phyloP scores from a whole-genome alignment of 1,140 invertebrate species.

The Propsilocerus akamusi region DNA sequence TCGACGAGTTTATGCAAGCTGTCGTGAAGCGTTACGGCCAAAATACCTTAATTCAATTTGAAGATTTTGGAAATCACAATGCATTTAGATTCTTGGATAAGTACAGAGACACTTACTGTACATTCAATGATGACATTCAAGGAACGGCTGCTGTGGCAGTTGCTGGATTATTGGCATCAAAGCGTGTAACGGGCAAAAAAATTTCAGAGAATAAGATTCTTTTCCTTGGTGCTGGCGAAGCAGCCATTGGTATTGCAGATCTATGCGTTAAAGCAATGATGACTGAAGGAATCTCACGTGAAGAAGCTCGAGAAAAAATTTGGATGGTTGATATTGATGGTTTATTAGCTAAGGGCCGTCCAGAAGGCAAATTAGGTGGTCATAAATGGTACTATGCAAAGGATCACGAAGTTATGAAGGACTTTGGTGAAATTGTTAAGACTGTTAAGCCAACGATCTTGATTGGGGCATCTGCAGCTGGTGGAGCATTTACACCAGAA shows the following conservation, averaged over 20 bases:
- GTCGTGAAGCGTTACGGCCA: slow-evolving; percentile 80
- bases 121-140: slow-evolving; percentile 96
- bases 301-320: slow-evolving; percentile 60
- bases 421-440: slow-evolving; percentile 58
- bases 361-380: slow-evolving; percentile 49
- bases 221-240: slow-evolving; percentile 86
- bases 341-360: slow-evolving; percentile 49
- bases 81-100: slow-evolving; percentile 80
- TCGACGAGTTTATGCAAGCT: slow-evolving; percentile 97
- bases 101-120: slow-evolving; percentile 74
- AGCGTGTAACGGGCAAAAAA: slow-evolving; percentile 56
- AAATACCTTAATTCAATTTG: slow-evolving; percentile 82
- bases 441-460: slow-evolving; percentile 52
- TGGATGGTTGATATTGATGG: slow-evolving; percentile 82
- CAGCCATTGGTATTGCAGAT: slow-evolving; percentile 73
- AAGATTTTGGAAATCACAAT: slow-evolving; percentile 91
- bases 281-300: slow-evolving; percentile 45
- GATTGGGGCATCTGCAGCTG: slow-evolving; percentile 65
- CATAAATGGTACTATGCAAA: slow-evolving; percentile 74
- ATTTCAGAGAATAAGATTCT: slow-evolving; percentile 69
- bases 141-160: slow-evolving; percentile 87
- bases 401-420: slow-evolving; percentile 52
- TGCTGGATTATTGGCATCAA: slow-evolving; percentile 69
- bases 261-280: slow-evolving; percentile 75
- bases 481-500: slow-evolving; percentile 72